Evolutionary conservation across 2,113 vertebrate species (phyloP).

Genomic region (Coreoperca whiteheadi): DNA sequence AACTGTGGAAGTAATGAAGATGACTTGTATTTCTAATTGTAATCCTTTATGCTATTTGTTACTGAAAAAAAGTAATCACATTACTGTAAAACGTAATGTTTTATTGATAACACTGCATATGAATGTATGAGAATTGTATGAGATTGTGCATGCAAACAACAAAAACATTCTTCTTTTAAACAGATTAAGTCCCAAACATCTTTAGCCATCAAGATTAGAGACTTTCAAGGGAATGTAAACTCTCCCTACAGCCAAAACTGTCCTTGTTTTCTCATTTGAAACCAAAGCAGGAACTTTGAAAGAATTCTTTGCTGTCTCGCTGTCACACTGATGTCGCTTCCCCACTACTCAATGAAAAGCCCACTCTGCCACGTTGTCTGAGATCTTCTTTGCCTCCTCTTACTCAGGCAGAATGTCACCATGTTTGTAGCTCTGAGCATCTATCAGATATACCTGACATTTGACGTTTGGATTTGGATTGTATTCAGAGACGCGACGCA

Average conservation of each 20-base stretch:
- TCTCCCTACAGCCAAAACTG: not conserved
- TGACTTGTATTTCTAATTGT: not conserved
- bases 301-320: conserved; percentile 17
- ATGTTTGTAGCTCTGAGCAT: conserved; percentile 57
- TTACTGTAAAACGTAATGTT: not conserved
- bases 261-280: conserved; percentile 29
- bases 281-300: conserved; percentile 34
- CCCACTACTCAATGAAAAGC: conserved; percentile 30
- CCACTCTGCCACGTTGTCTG: conserved; percentile 9
- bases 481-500: conserved; percentile 36
- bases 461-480: conserved; percentile 49
- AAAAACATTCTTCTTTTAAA: not conserved
- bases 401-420: conserved; percentile 48
- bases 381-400: conserved; percentile 31
- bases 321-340: conserved; percentile 30
- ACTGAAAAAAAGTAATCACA: not conserved
- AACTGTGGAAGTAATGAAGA: not conserved
- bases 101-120: not conserved
- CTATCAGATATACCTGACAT: conserved; percentile 69
- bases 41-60: not conserved
- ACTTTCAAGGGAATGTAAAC: not conserved
- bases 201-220: not conserved
- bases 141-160: conserved; percentile 9
- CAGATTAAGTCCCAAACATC: not conserved
- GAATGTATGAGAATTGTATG: no score